phyloP scores from a whole-genome alignment of 2,888 invertebrate species.

The Dasypolia templi region DNA sequence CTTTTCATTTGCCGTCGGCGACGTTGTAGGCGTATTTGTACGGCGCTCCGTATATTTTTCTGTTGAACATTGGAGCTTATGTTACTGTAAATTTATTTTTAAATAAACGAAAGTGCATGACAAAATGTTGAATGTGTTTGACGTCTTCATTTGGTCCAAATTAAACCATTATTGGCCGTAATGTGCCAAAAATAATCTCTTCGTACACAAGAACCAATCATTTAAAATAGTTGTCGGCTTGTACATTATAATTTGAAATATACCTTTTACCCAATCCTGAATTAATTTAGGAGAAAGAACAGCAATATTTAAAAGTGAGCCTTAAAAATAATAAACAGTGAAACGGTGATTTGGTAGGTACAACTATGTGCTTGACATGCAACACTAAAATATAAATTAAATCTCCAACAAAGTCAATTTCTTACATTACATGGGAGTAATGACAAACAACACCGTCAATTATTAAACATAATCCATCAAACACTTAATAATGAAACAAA shows the following conservation, averaged over 20 bases:
- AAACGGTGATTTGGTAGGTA: neutral
- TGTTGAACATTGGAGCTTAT: slow-evolving; percentile 25
- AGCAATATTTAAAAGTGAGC: neutral
- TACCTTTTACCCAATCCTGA: neutral
- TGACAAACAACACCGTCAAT: slow-evolving; percentile 3
- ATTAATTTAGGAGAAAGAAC: neutral
- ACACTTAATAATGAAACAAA: slow-evolving; percentile 9
- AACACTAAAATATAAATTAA: neutral
- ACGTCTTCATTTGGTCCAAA: neutral
- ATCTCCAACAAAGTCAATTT: neutral
- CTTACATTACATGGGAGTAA: neutral
- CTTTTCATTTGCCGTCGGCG: slow-evolving; percentile 69
- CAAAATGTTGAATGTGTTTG: neutral
- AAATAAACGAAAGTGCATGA: neutral
- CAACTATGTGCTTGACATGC: neutral
- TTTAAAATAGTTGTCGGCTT: neutral
- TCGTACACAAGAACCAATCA: neutral
- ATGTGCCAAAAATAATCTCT: neutral
- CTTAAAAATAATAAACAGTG: neutral
- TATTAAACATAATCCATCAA: slow-evolving; percentile 26
- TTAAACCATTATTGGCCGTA: neutral
- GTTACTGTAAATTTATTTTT: slow-evolving; percentile 16
- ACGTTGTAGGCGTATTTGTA: slow-evolving; percentile 73
- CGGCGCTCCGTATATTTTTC: slow-evolving; percentile 52
- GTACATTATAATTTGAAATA: neutral